Percentiles rank a stretch among this genome's conserved stretches.
phyloP scores from a whole-genome alignment of 2,113 vertebrate species.

The Lipotes vexillifer region DNA sequence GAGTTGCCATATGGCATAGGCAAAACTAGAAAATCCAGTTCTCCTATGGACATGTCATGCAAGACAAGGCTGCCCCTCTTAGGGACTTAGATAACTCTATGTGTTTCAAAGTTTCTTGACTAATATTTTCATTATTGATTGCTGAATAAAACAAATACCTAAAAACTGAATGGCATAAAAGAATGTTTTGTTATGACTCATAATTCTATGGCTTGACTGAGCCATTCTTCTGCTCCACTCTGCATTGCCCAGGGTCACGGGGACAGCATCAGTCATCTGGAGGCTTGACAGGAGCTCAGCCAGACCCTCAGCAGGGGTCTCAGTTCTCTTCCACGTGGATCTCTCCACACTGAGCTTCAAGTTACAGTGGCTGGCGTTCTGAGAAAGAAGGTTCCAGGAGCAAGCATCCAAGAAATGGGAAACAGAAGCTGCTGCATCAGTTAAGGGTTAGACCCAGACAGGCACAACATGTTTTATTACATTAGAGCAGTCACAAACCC shows the following conservation, averaged over 20 bases:
- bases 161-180: not conserved
- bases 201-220: not conserved
- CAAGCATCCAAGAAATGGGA: not conserved
- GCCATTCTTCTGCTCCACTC: not conserved
- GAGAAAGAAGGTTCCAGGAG: not conserved
- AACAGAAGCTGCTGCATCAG: not conserved
- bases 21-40: not conserved
- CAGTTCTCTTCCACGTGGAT: not conserved
- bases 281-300: not conserved
- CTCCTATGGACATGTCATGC: not conserved
- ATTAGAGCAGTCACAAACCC: not conserved
- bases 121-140: not conserved
- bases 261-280: too few relatives aligned
- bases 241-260: not conserved
- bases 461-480: not conserved
- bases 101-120: not conserved
- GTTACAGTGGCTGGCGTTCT: not conserved
- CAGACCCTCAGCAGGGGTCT: not conserved
- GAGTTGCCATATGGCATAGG: not conserved
- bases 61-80: not conserved
- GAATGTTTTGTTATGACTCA: not conserved
- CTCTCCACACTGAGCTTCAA: not conserved
- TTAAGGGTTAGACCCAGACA: not conserved
- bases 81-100: not conserved
- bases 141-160: not conserved